Conservation (phyloP, 1,140 invertebrate species). For the Chlorops oryzae region DNA sequence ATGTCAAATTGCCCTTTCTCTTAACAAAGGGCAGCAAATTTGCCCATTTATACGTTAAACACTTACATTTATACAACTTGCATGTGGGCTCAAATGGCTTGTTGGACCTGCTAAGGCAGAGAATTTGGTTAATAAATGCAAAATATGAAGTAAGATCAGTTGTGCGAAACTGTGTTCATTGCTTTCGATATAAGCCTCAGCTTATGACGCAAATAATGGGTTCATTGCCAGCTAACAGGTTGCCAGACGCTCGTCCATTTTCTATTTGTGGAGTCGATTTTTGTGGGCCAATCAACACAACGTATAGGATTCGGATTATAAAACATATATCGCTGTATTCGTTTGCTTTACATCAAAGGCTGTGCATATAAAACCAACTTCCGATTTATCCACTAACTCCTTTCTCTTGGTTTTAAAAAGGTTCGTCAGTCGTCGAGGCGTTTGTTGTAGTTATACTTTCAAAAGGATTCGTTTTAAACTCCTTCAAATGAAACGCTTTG, state of each 20-base stretch:
- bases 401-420: constrained; percentile 20
- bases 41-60: constrained; percentile 1
- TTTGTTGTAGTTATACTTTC: too few relatives aligned
- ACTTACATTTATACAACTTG: not conserved
- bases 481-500: too few relatives aligned
- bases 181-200: constrained; percentile 2
- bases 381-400: constrained; percentile 16
- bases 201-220: constrained; percentile 6
- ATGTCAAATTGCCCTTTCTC: constrained; percentile 4
- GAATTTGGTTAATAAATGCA: constrained; percentile 1
- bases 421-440: constrained; percentile 19
- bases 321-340: constrained; percentile 18
- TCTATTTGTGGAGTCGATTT: constrained; percentile 3
- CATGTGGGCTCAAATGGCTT: constrained; percentile 8
- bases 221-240: not conserved
- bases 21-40: not conserved
- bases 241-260: constrained; percentile 1
- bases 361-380: constrained; percentile 25
- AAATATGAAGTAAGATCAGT: constrained; percentile 4
- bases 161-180: not conserved
- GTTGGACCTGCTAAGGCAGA: constrained; percentile 1
- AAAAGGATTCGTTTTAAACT: too few relatives aligned
- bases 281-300: constrained; percentile 2
- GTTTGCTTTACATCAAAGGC: constrained; percentile 24
- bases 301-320: not conserved